Evolutionary conservation across 1,140 invertebrate genomes (phyloP).

Genomic region (Theocolax elegans): DNA sequence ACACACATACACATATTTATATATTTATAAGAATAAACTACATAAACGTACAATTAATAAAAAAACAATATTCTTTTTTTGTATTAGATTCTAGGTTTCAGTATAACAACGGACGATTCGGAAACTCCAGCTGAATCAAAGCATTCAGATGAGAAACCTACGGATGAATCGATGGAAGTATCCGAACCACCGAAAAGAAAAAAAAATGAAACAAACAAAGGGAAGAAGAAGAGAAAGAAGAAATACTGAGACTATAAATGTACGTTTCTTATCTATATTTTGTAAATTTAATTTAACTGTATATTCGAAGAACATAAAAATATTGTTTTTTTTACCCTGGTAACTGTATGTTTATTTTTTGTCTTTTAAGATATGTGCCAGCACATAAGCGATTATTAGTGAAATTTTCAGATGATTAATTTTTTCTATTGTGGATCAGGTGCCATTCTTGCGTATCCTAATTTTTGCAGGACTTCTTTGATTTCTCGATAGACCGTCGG

Average conservation of each 20-base stretch:
- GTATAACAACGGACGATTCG: slow-evolving; percentile 47
- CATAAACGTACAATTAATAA: slow-evolving; percentile 25
- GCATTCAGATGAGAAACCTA: not conserved
- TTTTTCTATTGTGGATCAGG: slow-evolving; percentile 69
- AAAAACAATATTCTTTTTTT: slow-evolving; percentile 28
- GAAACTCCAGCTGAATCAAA: not conserved
- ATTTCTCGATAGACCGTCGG: slow-evolving; percentile 83
- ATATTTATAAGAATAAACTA: slow-evolving; percentile 5
- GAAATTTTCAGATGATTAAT: not conserved
- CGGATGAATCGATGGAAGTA: not conserved
- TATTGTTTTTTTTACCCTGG: slow-evolving; percentile 6
- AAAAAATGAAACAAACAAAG: not conserved
- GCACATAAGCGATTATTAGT: too few species aligned
- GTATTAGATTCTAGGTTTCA: slow-evolving; percentile 65
- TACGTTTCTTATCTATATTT: slow-evolving; percentile 10
- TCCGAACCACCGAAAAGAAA: slow-evolving; percentile 7
- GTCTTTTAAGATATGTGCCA: slow-evolving; percentile 8
- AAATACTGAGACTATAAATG: slow-evolving; percentile 16
- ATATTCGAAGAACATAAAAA: slow-evolving; percentile 6
- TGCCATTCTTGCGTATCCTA: slow-evolving; percentile 79
- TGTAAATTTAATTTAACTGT: not conserved
- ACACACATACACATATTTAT: not conserved
- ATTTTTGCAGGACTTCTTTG: slow-evolving; percentile 77
- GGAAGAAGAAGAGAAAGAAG: slow-evolving; percentile 40
- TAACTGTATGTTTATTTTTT: not conserved